A percentile compares a stretch with the other conserved stretches of the same genome.
Evolutionary conservation across 1,140 invertebrate genomes (phyloP).

Genomic region (Doryteuthis pealeii): DNA sequence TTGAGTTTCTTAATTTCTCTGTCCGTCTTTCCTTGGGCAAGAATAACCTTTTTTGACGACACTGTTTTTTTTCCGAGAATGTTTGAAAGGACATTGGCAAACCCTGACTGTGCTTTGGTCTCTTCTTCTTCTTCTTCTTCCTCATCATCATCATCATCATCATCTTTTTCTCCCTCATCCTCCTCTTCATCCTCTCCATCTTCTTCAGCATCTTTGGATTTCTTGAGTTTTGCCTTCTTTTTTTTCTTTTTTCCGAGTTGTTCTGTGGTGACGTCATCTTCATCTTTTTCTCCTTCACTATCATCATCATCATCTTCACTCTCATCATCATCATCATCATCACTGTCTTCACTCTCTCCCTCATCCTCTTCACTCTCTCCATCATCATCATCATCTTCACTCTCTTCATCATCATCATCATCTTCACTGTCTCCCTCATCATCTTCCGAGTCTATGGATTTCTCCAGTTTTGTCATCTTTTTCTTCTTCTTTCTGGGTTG

Average conservation of each 20-base stretch:
- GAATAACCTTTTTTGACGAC: neutral
- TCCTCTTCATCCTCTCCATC: neutral
- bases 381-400: neutral
- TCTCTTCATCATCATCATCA: neutral
- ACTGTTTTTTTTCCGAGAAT: neutral
- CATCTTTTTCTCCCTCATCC: neutral
- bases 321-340: constrained; percentile 7
- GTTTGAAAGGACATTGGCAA: neutral
- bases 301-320: constrained; percentile 6
- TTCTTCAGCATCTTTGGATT: neutral
- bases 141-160: neutral
- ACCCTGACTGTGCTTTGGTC: neutral
- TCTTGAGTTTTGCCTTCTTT: constrained; percentile 6
- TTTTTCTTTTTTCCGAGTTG: constrained; percentile 12
- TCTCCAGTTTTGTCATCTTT: constrained; percentile 10
- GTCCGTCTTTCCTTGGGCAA: neutral
- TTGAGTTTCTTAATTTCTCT: neutral
- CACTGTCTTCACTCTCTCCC: neutral
- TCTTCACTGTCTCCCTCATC: neutral
- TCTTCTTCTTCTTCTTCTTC: neutral
- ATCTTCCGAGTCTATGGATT: neutral
- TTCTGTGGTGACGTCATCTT: constrained; percentile 2
- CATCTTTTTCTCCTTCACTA: too few relatives aligned
- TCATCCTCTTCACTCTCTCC: neutral
- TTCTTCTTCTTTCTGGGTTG: constrained; percentile 12